phyloP scores from a whole-genome alignment of 64 coral and sea anemone genomes.

The Stylophora pistillata region DNA sequence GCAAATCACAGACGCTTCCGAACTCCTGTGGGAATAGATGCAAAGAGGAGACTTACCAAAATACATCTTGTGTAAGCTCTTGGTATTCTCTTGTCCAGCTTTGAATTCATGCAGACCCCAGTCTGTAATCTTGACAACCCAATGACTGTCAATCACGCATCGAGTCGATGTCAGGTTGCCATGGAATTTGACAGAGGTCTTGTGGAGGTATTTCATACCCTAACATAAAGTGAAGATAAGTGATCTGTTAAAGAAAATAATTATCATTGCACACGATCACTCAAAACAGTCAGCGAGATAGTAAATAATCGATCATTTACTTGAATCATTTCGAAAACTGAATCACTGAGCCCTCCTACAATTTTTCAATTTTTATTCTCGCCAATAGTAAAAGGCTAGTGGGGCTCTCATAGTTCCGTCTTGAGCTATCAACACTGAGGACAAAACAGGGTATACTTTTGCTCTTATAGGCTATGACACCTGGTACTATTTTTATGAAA shows the following conservation, averaged over 20 bases:
- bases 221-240: neutral
- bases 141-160: slow-evolving; percentile 85
- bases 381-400: no score
- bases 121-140: slow-evolving; percentile 87
- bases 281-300: neutral
- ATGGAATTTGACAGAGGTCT: slow-evolving; percentile 64
- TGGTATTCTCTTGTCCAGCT: slow-evolving; percentile 77
- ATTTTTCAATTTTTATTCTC: no score
- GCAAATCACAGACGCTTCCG: no score
- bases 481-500: no score
- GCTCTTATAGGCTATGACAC: no score
- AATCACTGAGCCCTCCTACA: no score
- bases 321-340: neutral
- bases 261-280: neutral
- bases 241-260: neutral
- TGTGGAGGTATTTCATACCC: slow-evolving; percentile 91
- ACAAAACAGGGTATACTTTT: no score
- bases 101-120: slow-evolving; percentile 83
- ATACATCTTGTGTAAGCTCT: slow-evolving; percentile 66
- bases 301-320: neutral
- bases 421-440: no score
- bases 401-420: no score
- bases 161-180: slow-evolving; percentile 74
- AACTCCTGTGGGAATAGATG: no score
- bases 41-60: neutral